phyloP scores from a whole-genome alignment of 2,113 vertebrate species.

The Phalacrocorax brasilianus region DNA sequence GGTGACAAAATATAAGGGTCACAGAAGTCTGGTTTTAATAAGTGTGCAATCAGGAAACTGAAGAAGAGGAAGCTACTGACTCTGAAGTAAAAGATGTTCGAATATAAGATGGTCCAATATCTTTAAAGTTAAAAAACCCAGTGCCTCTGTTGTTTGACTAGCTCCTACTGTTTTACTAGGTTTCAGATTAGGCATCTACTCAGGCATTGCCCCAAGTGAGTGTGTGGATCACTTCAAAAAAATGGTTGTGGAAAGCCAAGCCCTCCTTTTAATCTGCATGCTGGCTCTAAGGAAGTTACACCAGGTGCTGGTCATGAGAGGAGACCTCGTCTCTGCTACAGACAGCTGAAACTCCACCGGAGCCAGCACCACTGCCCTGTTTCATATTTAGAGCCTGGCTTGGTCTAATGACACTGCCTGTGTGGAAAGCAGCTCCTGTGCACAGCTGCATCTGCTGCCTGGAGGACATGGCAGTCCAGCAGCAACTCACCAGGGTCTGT shows the following conservation, averaged over 20 bases:
- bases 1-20: background rate
- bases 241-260: background rate
- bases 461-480: background rate
- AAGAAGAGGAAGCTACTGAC: background rate
- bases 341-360: background rate
- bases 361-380: background rate
- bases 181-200: background rate
- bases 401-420: background rate
- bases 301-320: background rate
- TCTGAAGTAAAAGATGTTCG: background rate
- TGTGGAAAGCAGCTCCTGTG: background rate
- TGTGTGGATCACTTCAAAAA: background rate
- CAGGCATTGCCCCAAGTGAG: background rate
- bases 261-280: background rate
- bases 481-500: background rate
- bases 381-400: background rate
- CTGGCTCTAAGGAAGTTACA: background rate
- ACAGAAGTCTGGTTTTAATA: background rate
- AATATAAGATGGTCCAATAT: background rate
- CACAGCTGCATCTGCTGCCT: background rate
- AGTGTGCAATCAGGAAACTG: background rate
- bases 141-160: background rate
- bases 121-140: background rate
- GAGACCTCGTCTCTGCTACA: background rate
- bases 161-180: too few species aligned